phyloP scores from a whole-genome alignment of 1,140 invertebrate genomes.

The Streblospio benedicti region DNA sequence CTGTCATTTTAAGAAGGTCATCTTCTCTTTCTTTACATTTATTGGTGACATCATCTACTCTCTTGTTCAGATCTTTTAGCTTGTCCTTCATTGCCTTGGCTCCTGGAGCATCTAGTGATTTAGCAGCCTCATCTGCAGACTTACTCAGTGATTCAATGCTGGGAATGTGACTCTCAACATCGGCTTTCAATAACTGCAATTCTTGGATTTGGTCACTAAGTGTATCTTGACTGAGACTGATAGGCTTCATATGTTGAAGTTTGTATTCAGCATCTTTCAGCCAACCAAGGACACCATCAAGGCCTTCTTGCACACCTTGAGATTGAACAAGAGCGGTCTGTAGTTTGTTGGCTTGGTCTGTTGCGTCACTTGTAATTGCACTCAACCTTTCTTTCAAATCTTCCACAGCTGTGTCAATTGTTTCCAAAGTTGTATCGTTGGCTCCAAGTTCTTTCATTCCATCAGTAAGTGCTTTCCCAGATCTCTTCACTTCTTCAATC shows the following conservation, averaged over 20 bases:
- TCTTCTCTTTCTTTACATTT: conserved; percentile 67
- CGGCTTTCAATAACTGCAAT: conserved; percentile 67
- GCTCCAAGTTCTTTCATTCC: conserved; percentile 67
- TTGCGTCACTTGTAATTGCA: conserved; percentile 59
- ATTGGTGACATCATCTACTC: conserved; percentile 77
- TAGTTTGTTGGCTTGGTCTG: conserved; percentile 57
- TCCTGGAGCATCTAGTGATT: conserved; percentile 70
- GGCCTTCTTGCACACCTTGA: conserved; percentile 85
- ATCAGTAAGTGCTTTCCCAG: conserved; percentile 47
- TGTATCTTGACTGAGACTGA: conserved; percentile 77
- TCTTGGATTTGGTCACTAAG: conserved; percentile 81
- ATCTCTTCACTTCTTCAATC: conserved; percentile 58
- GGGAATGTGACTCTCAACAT: conserved; percentile 73
- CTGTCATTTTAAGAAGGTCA: conserved; percentile 71
- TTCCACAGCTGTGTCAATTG: conserved; percentile 67
- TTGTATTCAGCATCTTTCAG: conserved; percentile 72
- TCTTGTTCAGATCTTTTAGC: conserved; percentile 68
- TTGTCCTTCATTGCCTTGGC: conserved; percentile 83
- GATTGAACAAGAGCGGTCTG: conserved; percentile 83
- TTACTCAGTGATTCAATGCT: conserved; percentile 73
- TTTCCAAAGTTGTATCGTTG: conserved; percentile 59
- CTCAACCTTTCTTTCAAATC: conserved; percentile 67
- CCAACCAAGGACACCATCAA: conserved; percentile 77
- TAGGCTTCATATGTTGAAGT: conserved; percentile 63
- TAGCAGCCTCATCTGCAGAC: conserved; percentile 68